phyloP scores from a whole-genome alignment of 1,140 invertebrate genomes.

The Drosophila punjabiensis region DNA sequence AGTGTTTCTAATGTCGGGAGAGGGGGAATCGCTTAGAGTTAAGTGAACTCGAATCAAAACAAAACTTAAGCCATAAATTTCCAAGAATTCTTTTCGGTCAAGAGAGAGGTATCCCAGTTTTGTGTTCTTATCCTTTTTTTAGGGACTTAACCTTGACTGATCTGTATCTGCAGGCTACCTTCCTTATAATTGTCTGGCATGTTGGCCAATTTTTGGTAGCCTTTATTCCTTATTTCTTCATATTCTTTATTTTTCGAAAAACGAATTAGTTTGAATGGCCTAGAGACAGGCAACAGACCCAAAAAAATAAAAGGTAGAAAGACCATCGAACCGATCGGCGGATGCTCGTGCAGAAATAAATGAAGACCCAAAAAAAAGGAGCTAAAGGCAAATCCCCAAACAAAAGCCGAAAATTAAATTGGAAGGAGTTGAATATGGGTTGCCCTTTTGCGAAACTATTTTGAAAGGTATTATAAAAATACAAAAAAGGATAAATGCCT shows the following conservation, averaged over 20 bases:
- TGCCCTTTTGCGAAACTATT: slow-evolving; percentile 4
- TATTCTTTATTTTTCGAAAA: slow-evolving; percentile 30
- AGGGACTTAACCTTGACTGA: slow-evolving; percentile 43
- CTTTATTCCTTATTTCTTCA: slow-evolving; percentile 11
- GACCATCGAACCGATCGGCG: slow-evolving; percentile 8
- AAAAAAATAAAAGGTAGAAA: slow-evolving; percentile 18
- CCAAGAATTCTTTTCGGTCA: slow-evolving; percentile 42
- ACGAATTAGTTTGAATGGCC: slow-evolving; percentile 62
- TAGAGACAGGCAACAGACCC: slow-evolving; percentile 24
- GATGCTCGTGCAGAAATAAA: slow-evolving; percentile 45
- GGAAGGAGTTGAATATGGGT: slow-evolving; percentile 9
- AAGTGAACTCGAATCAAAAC: slow-evolving; percentile 68
- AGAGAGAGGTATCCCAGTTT: slow-evolving; percentile 24
- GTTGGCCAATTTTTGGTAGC: slow-evolving; percentile 49
- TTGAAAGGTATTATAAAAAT: neutral
- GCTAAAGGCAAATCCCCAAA: slow-evolving; percentile 28
- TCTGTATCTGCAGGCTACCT: slow-evolving; percentile 50
- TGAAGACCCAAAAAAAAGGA: slow-evolving; percentile 38
- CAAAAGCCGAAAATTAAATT: slow-evolving; percentile 17
- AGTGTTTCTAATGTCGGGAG: slow-evolving; percentile 65
- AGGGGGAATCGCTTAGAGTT: slow-evolving; percentile 34
- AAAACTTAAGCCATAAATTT: slow-evolving; percentile 69
- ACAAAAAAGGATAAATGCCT: neutral
- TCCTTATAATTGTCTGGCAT: slow-evolving; percentile 53
- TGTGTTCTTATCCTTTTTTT: slow-evolving; percentile 21